Evolutionary conservation across 2,113 vertebrate genomes (phyloP), one percentile per base, ranked within the genome.

Genomic region (Gobiocypris rarus): DNA sequence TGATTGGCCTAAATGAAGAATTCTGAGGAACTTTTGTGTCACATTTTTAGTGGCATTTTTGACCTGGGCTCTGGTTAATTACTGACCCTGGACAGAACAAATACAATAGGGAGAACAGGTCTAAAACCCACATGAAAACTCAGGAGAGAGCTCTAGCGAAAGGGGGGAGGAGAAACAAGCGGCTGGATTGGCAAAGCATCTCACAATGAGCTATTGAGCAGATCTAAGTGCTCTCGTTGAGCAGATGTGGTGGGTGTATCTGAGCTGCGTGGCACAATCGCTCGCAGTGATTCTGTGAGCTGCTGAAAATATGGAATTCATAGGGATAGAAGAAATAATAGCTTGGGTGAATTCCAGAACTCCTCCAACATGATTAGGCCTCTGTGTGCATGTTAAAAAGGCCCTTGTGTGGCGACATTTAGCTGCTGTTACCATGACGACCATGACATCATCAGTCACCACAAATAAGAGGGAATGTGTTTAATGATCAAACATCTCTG

Each of bases 121-220:
- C 34, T 59, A 2, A 77, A 24, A 41, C 9, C 19, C 24, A 43
- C 28, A 43, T 58, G 3, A 54, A 77, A 24, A 3, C 34, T 24
- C 28, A 41, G 7, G 22, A n/a, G 22, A 24, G 1, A 48, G 70
- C 14, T 10, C 8, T 45, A 63, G 10, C 84, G 50, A 77, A 75
- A 74, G 59, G 11, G 48, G 48, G n/a, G 28, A 75, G 34, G 15
- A 85, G 84, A 58, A 63, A 43, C 26, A 50, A 28, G 48, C 28
- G 28, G 34, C 56, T 11, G 81, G 59, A 71, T 76, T 65, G 75
- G 73, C 38, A 80, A 83, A 83, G 81, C 79, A 67, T n/a, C 58
- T 79, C 79, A 87, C 83, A 87, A 87, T 83, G 86, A 83, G 45
- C 65, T 61, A 87, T 87, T 87, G 65, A 87, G 73, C 19, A 81